Conservation (phyloP, 2,113 vertebrate species). For the Bambusicola thoracicus region DNA sequence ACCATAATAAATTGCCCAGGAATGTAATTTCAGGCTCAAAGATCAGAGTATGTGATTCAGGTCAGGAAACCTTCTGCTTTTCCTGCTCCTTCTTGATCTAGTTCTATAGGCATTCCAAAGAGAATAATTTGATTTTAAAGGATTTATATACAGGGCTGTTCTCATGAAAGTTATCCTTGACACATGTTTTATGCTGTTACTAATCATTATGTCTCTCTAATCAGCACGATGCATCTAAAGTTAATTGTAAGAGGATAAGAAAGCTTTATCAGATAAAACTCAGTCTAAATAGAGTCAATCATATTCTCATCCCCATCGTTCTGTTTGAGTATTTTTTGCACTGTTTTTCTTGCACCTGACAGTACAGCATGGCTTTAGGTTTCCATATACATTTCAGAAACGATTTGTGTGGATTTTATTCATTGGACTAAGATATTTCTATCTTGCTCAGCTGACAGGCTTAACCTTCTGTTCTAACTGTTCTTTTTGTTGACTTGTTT, state of each 20-base stretch:
- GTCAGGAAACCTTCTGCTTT: conserved; percentile 36
- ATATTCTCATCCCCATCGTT: background rate
- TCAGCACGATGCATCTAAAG: background rate
- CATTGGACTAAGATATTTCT: too few species aligned
- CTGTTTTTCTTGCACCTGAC: conserved; percentile 32
- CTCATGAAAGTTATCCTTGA: background rate
- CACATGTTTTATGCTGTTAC: background rate
- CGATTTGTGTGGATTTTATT: background rate
- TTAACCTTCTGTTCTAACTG: background rate
- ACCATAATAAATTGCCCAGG: conserved; percentile 14
- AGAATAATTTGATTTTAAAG: background rate
- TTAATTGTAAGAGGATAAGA: background rate
- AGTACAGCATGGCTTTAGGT: background rate
- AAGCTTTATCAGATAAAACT: conserved; percentile 1
- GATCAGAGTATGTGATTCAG: conserved; percentile 46
- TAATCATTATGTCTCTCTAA: background rate
- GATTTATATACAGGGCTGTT: background rate
- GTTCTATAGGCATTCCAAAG: conserved; percentile 18
- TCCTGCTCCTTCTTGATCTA: background rate
- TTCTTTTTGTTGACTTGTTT: background rate
- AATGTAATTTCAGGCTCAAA: conserved; percentile 32
- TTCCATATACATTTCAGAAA: background rate
- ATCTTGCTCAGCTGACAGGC: background rate
- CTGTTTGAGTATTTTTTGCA: background rate
- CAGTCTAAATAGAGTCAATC: background rate